phyloP scores from a whole-genome alignment of 1,140 invertebrate species.

The Anastatus disparis region DNA sequence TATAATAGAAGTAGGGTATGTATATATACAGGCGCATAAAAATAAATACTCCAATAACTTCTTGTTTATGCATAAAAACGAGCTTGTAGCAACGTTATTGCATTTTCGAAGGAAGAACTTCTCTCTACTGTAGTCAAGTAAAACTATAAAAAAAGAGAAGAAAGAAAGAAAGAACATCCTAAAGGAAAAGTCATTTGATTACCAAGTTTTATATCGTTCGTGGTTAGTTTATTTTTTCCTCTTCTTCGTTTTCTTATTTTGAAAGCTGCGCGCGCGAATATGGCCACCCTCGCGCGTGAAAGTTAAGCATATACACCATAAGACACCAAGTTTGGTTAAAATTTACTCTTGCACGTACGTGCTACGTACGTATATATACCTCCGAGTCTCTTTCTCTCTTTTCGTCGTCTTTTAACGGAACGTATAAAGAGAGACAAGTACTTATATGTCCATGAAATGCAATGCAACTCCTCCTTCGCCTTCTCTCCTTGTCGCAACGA shows the following conservation, averaged over 20 bases:
- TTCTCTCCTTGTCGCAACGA: too few species aligned
- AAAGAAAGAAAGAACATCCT: too few species aligned
- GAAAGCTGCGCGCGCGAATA: conserved; percentile 1
- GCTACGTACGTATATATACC: background rate
- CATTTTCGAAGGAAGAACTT: background rate
- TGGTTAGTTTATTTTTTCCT: background rate
- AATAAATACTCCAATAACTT: conserved; percentile 36
- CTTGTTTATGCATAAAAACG: conserved; percentile 32
- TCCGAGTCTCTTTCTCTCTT: background rate
- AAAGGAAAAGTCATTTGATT: conserved; percentile 31
- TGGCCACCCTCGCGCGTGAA: conserved; percentile 46
- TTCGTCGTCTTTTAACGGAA: background rate
- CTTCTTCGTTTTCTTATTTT: background rate
- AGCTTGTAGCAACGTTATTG: conserved; percentile 24
- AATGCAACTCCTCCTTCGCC: background rate
- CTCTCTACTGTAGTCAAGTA: background rate
- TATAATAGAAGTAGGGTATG: too few species aligned
- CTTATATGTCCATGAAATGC: conserved; percentile 36
- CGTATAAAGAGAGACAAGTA: conserved; percentile 24
- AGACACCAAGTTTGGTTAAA: conserved; percentile 48
- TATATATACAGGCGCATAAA: conserved; percentile 5
- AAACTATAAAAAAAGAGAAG: too few species aligned
- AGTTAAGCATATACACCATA: too few species aligned
- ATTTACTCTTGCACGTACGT: conserved; percentile 13
- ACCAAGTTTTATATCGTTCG: conserved; percentile 25